These are phyloP conservation scores for Atethmia centrago DNA, from an alignment of 2,888 invertebrate species.

Conservation along the genomic window DNA sequence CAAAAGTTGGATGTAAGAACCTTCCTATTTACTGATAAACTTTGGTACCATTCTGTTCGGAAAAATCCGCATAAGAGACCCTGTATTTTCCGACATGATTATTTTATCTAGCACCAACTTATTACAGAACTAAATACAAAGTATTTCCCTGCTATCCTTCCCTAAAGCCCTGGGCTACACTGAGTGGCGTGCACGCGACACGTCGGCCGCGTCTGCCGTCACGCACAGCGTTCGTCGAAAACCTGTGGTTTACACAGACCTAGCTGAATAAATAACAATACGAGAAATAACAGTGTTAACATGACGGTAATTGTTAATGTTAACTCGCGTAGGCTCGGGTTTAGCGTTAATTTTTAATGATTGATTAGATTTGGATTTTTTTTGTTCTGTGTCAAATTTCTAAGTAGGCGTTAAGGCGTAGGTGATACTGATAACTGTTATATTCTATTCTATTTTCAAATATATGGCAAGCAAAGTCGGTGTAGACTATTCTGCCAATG, in stretches of 20 bases:
- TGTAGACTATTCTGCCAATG: too few species aligned
- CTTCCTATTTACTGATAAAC: not conserved
- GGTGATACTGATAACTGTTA: not conserved
- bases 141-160: slow-evolving; percentile 53
- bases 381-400: not conserved
- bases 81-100: not conserved
- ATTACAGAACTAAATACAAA: not conserved
- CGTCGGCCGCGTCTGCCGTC: slow-evolving; percentile 67
- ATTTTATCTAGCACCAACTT: not conserved
- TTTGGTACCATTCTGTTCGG: not conserved
- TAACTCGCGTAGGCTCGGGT: slow-evolving; percentile 17
- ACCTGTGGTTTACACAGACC: slow-evolving; percentile 66
- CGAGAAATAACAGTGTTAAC: slow-evolving; percentile 49
- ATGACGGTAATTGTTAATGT: slow-evolving; percentile 40
- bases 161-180: slow-evolving; percentile 60
- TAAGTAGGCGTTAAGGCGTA: not conserved
- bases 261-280: slow-evolving; percentile 64
- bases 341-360: not conserved
- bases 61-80: not conserved
- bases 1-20: not conserved
- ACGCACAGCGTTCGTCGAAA: slow-evolving; percentile 70
- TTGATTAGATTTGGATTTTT: slow-evolving; percentile 2
- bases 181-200: slow-evolving; percentile 83
- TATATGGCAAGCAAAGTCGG: too few species aligned
- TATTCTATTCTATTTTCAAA: too few species aligned